phyloP scores from a whole-genome alignment of 2,797 vertebrate genomes.

The Myoxocephalus aenaeus region DNA sequence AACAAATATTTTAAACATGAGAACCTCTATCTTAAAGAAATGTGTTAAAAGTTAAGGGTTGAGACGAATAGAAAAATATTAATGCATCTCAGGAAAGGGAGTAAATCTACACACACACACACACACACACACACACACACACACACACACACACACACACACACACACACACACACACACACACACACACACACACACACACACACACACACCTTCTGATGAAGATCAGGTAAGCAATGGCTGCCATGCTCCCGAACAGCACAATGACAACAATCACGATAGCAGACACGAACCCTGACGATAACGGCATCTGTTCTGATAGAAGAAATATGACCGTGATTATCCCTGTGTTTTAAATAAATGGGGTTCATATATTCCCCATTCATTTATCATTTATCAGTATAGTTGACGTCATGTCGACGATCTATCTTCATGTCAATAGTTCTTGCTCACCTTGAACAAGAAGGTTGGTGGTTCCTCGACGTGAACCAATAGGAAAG shows the following conservation, averaged over 20 bases:
- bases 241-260: slow-evolving; percentile 38
- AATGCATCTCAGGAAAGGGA: background rate
- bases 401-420: background rate
- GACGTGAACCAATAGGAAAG: slow-evolving; percentile 36
- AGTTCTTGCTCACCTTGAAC: slow-evolving; percentile 52
- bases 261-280: slow-evolving; percentile 47
- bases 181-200: slow-evolving; percentile 41
- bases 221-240: slow-evolving; percentile 43
- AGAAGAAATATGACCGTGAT: slow-evolving; percentile 19
- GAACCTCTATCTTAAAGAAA: background rate
- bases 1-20: no score
- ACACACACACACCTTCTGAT: slow-evolving; percentile 59
- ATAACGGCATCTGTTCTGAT: slow-evolving; percentile 37
- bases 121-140: no score
- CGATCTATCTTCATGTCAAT: background rate
- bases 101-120: no score
- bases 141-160: no score
- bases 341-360: background rate
- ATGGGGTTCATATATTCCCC: background rate
- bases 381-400: background rate
- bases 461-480: slow-evolving; percentile 42
- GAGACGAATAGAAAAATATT: background rate
- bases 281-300: slow-evolving; percentile 40
- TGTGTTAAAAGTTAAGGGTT: background rate
- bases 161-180: background rate